Evolutionary conservation across 2,888 invertebrate species (phyloP), one percentile per base, ranked within the genome.

Genomic region (Peribatodes rhomboidaria): DNA sequence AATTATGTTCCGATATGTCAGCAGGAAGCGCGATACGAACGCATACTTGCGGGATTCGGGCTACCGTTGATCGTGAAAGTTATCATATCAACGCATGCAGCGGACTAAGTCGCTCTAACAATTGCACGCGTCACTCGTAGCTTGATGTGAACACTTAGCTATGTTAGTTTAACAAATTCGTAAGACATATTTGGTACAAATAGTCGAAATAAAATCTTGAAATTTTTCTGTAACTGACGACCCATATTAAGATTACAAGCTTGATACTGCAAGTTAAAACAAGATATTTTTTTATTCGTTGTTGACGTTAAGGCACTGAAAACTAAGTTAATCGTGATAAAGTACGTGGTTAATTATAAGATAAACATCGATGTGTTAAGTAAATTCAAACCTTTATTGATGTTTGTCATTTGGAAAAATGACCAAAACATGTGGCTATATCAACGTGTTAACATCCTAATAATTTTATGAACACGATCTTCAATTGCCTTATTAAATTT

Each of bases 111-210:
- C 49, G 55, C 54, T 49, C 50, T 44, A 37, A 31, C 20, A 9
- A 44, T 33, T 31, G 18, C 53, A 55, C 58, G 58, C 62, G 64
- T 74, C 74, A 74, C 69, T 74, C 74, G 69, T 74, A 72, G 74
- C 74, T 74, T 74, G 71, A 71, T 72, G 61, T 56, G 54, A 46
- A 62, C 64, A 61, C 46, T 56, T 61, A 54, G 58, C 22, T 18
- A 65, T 64, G 44, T 52, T 62, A 46, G 20, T 56, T 57, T n/a
- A n/a, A 53, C 39, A 49, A 47, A 55, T 55, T 61, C 46, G 37
- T 65, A 61, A 60, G 56, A 60, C 57, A 61, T 33, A 10, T 57
- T 60, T 60, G 61, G 53, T n/a, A n/a, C n/a, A n/a, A n/a, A n/a
- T n/a, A 53, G 22, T 53, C 20, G 53, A 35, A 41, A 55, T 27